phyloP scores from a whole-genome alignment of 2,888 invertebrate genomes.

The Melanophora roralis region DNA sequence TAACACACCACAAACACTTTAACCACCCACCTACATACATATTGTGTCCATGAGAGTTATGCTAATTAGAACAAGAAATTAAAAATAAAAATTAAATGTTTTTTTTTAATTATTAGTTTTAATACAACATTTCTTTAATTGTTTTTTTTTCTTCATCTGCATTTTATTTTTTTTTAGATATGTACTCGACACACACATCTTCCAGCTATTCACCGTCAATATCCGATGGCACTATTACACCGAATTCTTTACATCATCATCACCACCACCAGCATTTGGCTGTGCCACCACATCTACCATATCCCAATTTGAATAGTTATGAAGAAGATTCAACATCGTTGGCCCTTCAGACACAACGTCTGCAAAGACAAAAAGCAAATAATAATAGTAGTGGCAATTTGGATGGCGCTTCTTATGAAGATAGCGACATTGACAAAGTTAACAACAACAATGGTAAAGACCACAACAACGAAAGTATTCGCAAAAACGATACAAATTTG shows the following conservation, averaged over 20 bases:
- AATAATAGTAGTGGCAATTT: conserved; percentile 35
- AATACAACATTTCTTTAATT: no score
- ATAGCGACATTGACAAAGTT: conserved; percentile 36
- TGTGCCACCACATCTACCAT: conserved; percentile 51
- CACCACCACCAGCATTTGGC: conserved; percentile 58
- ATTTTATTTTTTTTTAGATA: conserved; percentile 69
- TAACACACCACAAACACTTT: conserved; percentile 34
- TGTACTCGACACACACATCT: conserved; percentile 77
- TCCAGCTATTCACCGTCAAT: conserved; percentile 77
- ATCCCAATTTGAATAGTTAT: conserved; percentile 37
- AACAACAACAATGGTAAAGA: conserved; percentile 18
- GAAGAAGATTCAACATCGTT: conserved; percentile 43
- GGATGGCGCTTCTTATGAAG: conserved; percentile 56
- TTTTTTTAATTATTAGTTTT: conserved; percentile 9
- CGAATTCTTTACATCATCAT: conserved; percentile 73
- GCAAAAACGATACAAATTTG: conserved; percentile 59
- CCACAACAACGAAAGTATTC: conserved; percentile 46
- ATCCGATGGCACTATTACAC: conserved; percentile 76
- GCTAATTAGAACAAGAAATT: conserved; percentile 11
- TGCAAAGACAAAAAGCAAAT: conserved; percentile 48
- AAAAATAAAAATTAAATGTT: neutral
- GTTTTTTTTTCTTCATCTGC: neutral
- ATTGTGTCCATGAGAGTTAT: neutral
- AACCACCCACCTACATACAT: conserved; percentile 39
- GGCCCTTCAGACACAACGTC: conserved; percentile 57